Base-by-base conservation (phyloP, 2,797 vertebrate species). In the Acipenser transmontanus region DNA sequence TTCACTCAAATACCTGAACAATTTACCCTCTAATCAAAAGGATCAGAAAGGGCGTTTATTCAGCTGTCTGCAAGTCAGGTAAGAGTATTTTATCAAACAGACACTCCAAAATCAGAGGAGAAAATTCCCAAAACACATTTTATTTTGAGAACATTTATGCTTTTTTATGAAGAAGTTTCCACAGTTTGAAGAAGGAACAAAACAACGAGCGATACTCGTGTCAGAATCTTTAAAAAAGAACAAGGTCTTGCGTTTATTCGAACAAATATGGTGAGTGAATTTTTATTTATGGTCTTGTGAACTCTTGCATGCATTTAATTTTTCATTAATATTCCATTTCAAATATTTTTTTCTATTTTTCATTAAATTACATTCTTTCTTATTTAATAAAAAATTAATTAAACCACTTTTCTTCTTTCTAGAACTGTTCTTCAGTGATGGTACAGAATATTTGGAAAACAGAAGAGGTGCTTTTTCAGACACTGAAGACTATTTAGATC, bases 211-310 rank as follows among this genome's bases (percentile, higher is more conserved):
- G 94, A 94, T 92, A 97, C 94, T 92, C 92, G 85, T 91, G 89
- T 93, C 92, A 93, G 87, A 91, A 93, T 96, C 94, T 95, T 93
- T 91, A 93, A 95, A 94, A 98, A 94, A 95, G 95, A 99, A 93
- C 95, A 95, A 93, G 96, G 93, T 95, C 77, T 98, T 98, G 96
- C 96, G 96, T 99, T 99, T 99, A 99, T 99, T 99, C 97, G 97
- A 99, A 99, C 97, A 99, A 99, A 99, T 99, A 99, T 98, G 97
- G 97, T 99, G 97, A 99, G 97, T 99, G 95, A 95, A 92, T 89
- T 89, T 93, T 94, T 93, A 92, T 82, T 90, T 91, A 84, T 91
- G 89, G 93, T 93, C 94, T 94, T 97, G 94, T 95, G 94, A 93
- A 89, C 89, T 91, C 84, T 92, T 93, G 95, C 96, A 98, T 98